Percentiles rank a stretch among this genome's conserved stretches.
phyloP scores from a whole-genome alignment of 2,888 invertebrate genomes.

The Metopia argyrocephala region DNA sequence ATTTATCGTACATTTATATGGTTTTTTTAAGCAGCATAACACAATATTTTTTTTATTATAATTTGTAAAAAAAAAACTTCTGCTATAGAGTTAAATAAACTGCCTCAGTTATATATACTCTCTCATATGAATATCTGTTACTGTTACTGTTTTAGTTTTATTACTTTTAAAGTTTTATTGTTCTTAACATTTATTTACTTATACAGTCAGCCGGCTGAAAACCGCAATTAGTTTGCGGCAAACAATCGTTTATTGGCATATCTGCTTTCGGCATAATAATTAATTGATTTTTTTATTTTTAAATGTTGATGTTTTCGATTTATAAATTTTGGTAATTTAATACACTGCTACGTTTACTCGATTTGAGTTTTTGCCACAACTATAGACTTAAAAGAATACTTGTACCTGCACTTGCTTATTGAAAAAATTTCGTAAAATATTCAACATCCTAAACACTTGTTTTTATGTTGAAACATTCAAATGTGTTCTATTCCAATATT shows the following conservation, averaged over 20 bases:
- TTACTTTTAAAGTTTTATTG: neutral
- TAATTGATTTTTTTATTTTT: neutral
- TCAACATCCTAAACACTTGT: no score
- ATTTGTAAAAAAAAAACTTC: no score
- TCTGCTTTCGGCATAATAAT: constrained; percentile 26
- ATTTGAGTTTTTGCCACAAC: neutral
- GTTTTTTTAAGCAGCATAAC: no score
- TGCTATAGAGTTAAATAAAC: no score
- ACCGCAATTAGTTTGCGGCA: constrained; percentile 5
- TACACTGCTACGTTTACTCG: constrained; percentile 9
- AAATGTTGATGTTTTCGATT: neutral
- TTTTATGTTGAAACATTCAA: no score
- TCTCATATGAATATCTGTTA: no score
- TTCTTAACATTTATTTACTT: neutral
- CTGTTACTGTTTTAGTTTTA: no score
- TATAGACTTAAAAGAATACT: neutral
- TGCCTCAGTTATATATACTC: no score
- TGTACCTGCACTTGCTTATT: neutral
- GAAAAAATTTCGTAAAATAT: no score
- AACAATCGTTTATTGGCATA: constrained; percentile 30
- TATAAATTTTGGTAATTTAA: neutral
- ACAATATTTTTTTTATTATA: no score
- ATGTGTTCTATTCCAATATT: no score
- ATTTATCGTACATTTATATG: no score
- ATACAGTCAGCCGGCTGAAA: neutral